Percentiles rank a stretch among this genome's conserved stretches.
These are phyloP conservation scores for Caenorhabditis briggsae DNA, from an alignment of 1,140 invertebrate genomes.

Conservation along the genomic window DNA sequence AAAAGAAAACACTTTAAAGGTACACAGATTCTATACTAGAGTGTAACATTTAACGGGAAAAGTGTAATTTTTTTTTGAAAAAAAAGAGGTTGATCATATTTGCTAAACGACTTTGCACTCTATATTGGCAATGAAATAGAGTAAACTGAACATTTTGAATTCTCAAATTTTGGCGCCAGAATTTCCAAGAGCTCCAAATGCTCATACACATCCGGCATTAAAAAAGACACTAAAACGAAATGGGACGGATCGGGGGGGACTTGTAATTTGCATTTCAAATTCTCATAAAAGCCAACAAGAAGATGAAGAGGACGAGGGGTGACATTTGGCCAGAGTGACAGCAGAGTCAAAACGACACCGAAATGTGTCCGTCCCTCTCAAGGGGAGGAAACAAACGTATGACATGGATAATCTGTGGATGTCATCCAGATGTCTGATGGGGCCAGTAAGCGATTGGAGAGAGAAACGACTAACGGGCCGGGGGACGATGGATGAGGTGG, in stretches of 20 bases:
- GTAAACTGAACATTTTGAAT: too few species aligned
- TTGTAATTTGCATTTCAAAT: constrained; percentile 37
- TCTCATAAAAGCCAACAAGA: neutral
- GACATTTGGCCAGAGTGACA: too few species aligned
- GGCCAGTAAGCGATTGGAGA: neutral
- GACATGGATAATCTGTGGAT: constrained; percentile 42
- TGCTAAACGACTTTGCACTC: too few species aligned
- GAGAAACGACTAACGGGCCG: neutral
- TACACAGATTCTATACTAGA: too few species aligned
- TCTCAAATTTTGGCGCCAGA: too few species aligned
- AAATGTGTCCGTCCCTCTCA: too few species aligned
- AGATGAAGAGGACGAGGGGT: neutral
- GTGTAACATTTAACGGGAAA: too few species aligned
- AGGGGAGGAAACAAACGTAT: neutral
- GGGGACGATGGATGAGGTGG: neutral
- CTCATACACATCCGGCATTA: neutral
- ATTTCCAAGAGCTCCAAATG: neutral
- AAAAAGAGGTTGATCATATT: too few species aligned
- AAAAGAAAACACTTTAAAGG: too few species aligned
- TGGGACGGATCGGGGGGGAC: neutral
- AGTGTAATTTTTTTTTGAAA: too few species aligned
- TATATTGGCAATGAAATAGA: too few species aligned
- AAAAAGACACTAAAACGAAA: neutral
- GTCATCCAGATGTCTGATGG: constrained; percentile 29
- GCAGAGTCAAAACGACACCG: too few species aligned